Conservation (phyloP, 2,888 invertebrate genomes). For the Quadroppia sp. region DNA sequence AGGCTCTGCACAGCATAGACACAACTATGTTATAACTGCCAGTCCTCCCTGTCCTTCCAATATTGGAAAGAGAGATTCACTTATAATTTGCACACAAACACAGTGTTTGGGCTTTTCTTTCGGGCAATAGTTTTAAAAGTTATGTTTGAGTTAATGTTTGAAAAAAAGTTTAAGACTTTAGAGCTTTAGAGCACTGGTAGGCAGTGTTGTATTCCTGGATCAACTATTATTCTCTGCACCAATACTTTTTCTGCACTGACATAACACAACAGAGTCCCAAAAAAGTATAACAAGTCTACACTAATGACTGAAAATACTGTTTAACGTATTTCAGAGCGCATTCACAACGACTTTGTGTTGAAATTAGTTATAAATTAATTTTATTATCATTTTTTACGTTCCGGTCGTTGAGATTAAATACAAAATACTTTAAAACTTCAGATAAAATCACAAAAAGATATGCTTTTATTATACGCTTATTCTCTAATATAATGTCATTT, state of each 20-base stretch:
- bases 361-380: slow-evolving; percentile 12
- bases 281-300: neutral
- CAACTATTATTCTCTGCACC: neutral
- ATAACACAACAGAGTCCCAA: neutral
- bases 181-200: neutral
- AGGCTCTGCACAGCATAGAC: neutral
- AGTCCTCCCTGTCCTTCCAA: neutral
- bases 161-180: neutral
- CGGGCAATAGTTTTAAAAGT: neutral
- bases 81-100: slow-evolving; percentile 9
- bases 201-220: neutral
- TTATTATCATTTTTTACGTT: neutral
- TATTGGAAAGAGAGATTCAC: slow-evolving; percentile 1
- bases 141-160: neutral
- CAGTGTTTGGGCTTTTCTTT: neutral
- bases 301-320: neutral
- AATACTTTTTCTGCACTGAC: slow-evolving; percentile 13
- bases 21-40: neutral
- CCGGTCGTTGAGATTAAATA: slow-evolving; percentile 25
- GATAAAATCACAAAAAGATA: neutral
- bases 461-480: neutral
- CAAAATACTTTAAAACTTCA: neutral
- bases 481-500: neutral
- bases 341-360: slow-evolving; percentile 4
- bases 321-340: neutral